Percentiles rank a stretch among this genome's conserved stretches.
These are phyloP conservation scores for Ictidomys tridecemlineatus DNA, from an alignment of 2,113 vertebrate genomes.

Conservation along the genomic window DNA sequence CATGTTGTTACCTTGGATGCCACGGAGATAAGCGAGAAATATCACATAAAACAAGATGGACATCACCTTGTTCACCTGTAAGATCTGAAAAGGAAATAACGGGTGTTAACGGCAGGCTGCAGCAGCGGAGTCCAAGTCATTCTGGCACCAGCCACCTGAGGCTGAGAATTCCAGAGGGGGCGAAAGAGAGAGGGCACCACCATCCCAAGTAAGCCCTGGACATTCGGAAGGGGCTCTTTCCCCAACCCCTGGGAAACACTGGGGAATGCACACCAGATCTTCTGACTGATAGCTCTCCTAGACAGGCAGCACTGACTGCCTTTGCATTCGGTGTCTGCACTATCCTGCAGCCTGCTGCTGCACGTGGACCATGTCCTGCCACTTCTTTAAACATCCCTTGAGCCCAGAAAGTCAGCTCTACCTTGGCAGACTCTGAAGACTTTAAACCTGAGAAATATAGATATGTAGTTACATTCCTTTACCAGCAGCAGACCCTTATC, in stretches of 20 bases:
- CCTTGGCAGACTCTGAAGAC: not conserved
- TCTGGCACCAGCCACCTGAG: not conserved
- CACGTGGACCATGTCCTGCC: fast-evolving
- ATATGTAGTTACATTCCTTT: not conserved
- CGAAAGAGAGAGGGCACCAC: not conserved
- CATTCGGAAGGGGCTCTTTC: not conserved
- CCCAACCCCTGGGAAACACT: not conserved
- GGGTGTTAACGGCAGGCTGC: slow-evolving; percentile 22
- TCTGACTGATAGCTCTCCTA: not conserved
- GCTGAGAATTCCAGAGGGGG: no score
- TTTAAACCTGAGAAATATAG: not conserved
- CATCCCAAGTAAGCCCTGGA: not conserved
- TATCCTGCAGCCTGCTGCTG: not conserved
- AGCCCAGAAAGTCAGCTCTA: not conserved
- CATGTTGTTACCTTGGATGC: slow-evolving; percentile 96
- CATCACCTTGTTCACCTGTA: slow-evolving; percentile 99
- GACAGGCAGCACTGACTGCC: not conserved
- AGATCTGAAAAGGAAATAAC: slow-evolving; percentile 92
- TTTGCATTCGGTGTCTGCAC: not conserved
- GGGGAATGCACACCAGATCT: not conserved
- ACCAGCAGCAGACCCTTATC: not conserved
- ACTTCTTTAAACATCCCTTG: not conserved
- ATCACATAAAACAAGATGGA: slow-evolving; percentile 99
- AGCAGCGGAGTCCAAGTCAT: not conserved
- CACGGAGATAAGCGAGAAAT: slow-evolving; percentile 98